Evolutionary conservation across 1,140 invertebrate species (phyloP), one percentile per base, ranked within the genome.

Genomic region (Hyles euphorbiae): DNA sequence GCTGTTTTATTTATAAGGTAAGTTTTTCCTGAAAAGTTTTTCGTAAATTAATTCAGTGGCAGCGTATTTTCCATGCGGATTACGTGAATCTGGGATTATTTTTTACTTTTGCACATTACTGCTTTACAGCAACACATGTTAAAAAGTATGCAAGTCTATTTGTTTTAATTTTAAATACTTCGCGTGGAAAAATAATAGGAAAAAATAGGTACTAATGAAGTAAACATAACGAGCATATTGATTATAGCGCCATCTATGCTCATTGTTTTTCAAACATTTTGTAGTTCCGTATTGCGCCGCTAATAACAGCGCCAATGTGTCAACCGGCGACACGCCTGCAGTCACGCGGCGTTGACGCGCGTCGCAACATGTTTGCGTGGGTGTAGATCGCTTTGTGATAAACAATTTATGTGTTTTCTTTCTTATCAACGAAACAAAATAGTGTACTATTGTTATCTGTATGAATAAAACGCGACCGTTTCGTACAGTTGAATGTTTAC

Each of bases 331-430:
- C 81, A 81, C 76, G 78, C 72, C 77, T 84, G 76, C 81, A 88
- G 83, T 87, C 85, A 88, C 83, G 83, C 84, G 83, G 83, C 81
- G 83, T 83, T 87, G 78, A 79, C 78, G 80, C 80, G 81, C 80
- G 83, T 83, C 74, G 80, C 74, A 83, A 78, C 76, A 81, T 85
- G 75, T 65, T 80, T 80, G 81, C 74, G 80, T 85, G 74, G 80
- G 77, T 82, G 80, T 85, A 81, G 69, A 78, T 84, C 76, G 76
- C 74, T 70, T 58, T 70, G 75, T 77, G 82, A 82, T 83, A 78
- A 86, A 83, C 74, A 74, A 72, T 78, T 72, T 67, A 65, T 73
- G 64, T 78, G 78, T 86, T 83, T 83, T 82, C 73, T 72, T 78
- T 63, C 72, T 80, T 84, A 83, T 82, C 69, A 80, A 73, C 61